A percentile compares a stretch with the other conserved stretches of the same genome.
Evolutionary conservation across 2,113 vertebrate species (phyloP).

Genomic region (Prinia subflava): DNA sequence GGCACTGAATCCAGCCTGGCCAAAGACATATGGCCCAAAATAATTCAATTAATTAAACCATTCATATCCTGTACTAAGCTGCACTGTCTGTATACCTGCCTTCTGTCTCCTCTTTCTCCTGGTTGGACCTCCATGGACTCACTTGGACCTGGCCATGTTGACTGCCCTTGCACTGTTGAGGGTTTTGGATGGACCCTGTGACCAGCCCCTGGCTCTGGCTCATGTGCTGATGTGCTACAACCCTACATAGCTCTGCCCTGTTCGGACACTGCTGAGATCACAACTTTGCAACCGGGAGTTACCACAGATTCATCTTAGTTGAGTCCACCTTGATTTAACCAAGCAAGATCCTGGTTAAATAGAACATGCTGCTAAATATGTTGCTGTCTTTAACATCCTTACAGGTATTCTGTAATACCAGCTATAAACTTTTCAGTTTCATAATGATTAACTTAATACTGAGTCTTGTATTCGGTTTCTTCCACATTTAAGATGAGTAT

Average conservation of each 20-base stretch:
- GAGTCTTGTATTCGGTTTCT: background rate
- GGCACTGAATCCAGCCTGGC: background rate
- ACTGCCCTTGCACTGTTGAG: fast-evolving
- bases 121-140: background rate
- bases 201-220: background rate
- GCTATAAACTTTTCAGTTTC: background rate
- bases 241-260: background rate
- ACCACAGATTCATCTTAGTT: background rate
- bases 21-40: background rate
- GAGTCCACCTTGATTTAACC: background rate
- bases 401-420: background rate
- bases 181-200: background rate
- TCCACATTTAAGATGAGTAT: background rate
- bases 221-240: background rate
- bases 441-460: background rate
- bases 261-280: background rate
- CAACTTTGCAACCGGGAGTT: background rate
- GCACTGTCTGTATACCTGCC: fast-evolving
- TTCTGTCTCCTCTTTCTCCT: background rate
- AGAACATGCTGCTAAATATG: background rate
- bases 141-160: background rate
- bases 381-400: background rate
- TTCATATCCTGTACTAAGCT: background rate
- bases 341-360: background rate
- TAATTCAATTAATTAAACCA: fast-evolving